A percentile compares a stretch with the other conserved stretches of the same genome.
Evolutionary conservation across 2,888 invertebrate species (phyloP).

Genomic region (Pharmacophagus antenor): DNA sequence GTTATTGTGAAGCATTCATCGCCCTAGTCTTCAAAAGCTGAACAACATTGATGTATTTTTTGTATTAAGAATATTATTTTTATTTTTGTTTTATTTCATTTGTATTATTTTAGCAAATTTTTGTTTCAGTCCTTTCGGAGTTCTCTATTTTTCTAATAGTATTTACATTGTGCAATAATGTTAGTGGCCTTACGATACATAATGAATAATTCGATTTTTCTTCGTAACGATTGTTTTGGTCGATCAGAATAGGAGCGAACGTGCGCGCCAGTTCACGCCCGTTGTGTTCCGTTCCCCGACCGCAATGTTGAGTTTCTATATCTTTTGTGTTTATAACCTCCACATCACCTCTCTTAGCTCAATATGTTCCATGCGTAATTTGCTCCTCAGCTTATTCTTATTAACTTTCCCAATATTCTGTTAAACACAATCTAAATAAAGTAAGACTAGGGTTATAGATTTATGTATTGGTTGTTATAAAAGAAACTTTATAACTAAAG

Average conservation of each 20-base stretch:
- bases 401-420: slow-evolving; percentile 42
- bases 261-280: slow-evolving; percentile 50
- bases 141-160: too few species aligned
- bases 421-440: background rate
- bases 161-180: background rate
- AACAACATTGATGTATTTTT: too few species aligned
- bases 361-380: slow-evolving; percentile 49
- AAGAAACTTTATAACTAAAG: background rate
- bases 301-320: slow-evolving; percentile 59
- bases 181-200: background rate
- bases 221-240: slow-evolving; percentile 1
- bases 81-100: too few species aligned
- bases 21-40: too few species aligned
- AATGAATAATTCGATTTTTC: background rate
- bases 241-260: slow-evolving; percentile 50
- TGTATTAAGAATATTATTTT: too few species aligned
- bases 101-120: too few species aligned
- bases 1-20: too few species aligned
- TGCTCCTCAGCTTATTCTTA: slow-evolving; percentile 46
- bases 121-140: too few species aligned
- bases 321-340: slow-evolving; percentile 70
- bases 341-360: slow-evolving; percentile 54
- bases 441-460: background rate
- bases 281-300: slow-evolving; percentile 63
- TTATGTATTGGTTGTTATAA: too few species aligned